Percentiles rank a stretch among this genome's conserved stretches.
phyloP scores from a whole-genome alignment of 2,113 vertebrate species.

The Perognathus longimembris region DNA sequence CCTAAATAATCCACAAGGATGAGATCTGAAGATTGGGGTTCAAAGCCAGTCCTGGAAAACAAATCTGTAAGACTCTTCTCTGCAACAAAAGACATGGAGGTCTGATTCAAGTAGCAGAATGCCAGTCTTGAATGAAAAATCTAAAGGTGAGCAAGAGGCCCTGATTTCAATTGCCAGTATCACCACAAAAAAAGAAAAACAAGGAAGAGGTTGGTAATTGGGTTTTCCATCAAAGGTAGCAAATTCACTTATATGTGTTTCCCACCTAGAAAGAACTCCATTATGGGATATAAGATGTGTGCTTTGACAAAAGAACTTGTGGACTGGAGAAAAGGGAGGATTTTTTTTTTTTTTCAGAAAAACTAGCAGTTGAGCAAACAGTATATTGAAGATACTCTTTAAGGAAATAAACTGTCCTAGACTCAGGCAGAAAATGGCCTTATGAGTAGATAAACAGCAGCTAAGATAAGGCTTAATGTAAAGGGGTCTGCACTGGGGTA shows the following conservation, averaged over 20 bases:
- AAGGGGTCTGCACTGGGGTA: not conserved
- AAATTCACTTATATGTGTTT: not conserved
- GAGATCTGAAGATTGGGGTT: too few species aligned
- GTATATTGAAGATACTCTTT: not conserved
- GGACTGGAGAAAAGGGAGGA: not conserved
- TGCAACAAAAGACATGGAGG: too few species aligned
- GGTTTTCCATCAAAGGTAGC: not conserved
- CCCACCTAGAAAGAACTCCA: not conserved
- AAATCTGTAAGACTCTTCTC: too few species aligned
- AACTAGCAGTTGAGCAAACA: not conserved
- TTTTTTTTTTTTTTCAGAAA: not conserved
- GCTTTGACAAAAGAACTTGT: not conserved
- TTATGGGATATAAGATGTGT: not conserved
- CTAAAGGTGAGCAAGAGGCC: too few species aligned
- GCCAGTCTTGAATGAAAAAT: too few species aligned
- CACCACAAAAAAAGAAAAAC: too few species aligned
- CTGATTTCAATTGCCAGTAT: too few species aligned
- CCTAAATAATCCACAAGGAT: too few species aligned
- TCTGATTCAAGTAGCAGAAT: too few species aligned
- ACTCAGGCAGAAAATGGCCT: not conserved
- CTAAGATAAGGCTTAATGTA: not conserved
- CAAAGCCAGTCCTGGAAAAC: too few species aligned
- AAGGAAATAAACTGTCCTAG: not conserved
- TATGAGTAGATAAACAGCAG: not conserved
- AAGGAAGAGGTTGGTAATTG: not conserved